Evolutionary conservation across 2,888 invertebrate genomes (phyloP).

Genomic region (Drosophila paracracens): DNA sequence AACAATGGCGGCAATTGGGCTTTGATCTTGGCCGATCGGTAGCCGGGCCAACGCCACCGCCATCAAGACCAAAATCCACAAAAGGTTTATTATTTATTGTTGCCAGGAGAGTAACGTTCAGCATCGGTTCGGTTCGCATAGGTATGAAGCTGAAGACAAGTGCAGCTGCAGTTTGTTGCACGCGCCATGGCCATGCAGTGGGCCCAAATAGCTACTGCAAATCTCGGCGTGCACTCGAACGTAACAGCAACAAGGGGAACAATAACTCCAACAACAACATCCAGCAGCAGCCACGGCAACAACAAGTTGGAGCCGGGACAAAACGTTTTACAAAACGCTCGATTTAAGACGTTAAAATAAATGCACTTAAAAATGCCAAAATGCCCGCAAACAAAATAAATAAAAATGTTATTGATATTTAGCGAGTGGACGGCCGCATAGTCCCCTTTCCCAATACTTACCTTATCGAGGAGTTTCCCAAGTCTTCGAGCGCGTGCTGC

Average conservation of each 20-base stretch:
- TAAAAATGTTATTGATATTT: conserved; percentile 79
- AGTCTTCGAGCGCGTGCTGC: conserved; percentile 59
- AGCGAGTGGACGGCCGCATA: conserved; percentile 57
- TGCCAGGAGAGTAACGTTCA: conserved; percentile 59
- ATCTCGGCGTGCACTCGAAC: conserved; percentile 75
- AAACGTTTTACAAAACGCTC: conserved; percentile 77
- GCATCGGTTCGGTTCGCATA: conserved; percentile 9
- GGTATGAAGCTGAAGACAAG: conserved; percentile 37
- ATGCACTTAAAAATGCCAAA: conserved; percentile 80
- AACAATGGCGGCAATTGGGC: conserved; percentile 71
- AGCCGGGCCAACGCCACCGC: conserved; percentile 72
- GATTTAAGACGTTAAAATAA: conserved; percentile 76
- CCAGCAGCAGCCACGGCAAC: conserved; percentile 12
- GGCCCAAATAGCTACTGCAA: conserved; percentile 58
- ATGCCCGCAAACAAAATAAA: conserved; percentile 80
- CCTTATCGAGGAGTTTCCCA: conserved; percentile 4
- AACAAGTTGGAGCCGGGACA: conserved; percentile 51
- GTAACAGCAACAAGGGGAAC: conserved; percentile 55
- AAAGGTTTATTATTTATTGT: conserved; percentile 82
- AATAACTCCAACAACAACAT: conserved; percentile 17
- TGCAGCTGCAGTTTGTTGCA: conserved; percentile 68
- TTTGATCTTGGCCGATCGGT: conserved; percentile 76
- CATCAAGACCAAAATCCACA: conserved; percentile 75
- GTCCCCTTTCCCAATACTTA: conserved; percentile 8
- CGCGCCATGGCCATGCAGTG: conserved; percentile 61